A percentile compares a stretch with the other conserved stretches of the same genome.
These are phyloP conservation scores for Aptenodytes patagonicus DNA, from an alignment of 2,113 vertebrate species.

Conservation along the genomic window DNA sequence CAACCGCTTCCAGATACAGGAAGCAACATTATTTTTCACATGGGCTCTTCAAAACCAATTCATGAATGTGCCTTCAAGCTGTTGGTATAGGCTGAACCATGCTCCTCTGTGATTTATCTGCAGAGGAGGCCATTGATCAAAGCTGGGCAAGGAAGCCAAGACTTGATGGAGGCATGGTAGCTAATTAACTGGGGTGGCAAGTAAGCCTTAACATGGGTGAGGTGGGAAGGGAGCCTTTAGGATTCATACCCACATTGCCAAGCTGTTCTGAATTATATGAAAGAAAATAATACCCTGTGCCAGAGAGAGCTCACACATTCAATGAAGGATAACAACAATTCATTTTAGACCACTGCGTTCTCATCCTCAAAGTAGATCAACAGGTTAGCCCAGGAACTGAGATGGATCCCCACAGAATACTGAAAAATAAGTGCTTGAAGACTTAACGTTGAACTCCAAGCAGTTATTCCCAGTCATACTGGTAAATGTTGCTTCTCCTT, in stretches of 20 bases:
- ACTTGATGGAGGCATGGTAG: not conserved
- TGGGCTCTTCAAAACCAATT: not conserved
- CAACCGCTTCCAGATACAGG: not conserved
- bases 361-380: not conserved
- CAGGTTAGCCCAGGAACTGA: not conserved
- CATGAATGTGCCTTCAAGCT: not conserved
- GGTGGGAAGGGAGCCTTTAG: not conserved
- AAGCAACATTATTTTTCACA: not conserved
- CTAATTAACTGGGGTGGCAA: not conserved
- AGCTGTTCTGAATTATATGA: not conserved
- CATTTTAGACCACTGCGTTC: not conserved
- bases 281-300: not conserved
- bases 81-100: not conserved
- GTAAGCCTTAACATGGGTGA: not conserved
- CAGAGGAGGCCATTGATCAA: not conserved
- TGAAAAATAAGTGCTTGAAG: not conserved
- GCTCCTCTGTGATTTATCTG: not conserved
- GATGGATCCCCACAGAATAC: not conserved
- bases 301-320: not conserved
- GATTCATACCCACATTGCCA: not conserved
- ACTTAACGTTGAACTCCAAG: not conserved
- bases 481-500: not conserved
- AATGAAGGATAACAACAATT: not conserved
- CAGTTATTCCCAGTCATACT: not conserved
- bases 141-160: not conserved